A percentile compares a stretch with the other conserved stretches of the same genome.
Evolutionary conservation across 2,113 vertebrate species (phyloP).

Genomic region (Upupa epops): DNA sequence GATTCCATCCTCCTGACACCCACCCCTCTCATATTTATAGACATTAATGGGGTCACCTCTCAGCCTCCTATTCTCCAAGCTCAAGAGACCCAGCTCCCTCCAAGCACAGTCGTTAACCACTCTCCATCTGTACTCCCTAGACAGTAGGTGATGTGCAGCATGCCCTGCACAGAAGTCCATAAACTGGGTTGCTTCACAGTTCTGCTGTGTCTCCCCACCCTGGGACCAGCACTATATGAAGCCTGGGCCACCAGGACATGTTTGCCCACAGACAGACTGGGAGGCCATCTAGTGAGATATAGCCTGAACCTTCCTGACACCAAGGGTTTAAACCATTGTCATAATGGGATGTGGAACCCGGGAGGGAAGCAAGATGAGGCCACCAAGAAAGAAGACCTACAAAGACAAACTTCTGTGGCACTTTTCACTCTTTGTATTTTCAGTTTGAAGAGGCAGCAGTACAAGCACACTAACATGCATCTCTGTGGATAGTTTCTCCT

Average conservation of each 20-base stretch:
- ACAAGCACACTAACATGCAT: not conserved
- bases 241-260: accelerated
- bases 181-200: accelerated
- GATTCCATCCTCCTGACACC: no score
- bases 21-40: no score
- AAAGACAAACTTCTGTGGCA: not conserved
- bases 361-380: not conserved
- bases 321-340: not conserved
- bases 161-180: not conserved
- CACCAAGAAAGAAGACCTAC: not conserved
- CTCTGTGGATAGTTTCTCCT: not conserved
- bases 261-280: not conserved
- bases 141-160: not conserved
- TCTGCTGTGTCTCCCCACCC: not conserved
- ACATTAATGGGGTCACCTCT: no score
- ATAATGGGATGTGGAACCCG: accelerated
- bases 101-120: not conserved
- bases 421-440: not conserved
- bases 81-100: no score
- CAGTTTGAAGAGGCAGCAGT: not conserved
- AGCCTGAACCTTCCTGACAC: not conserved
- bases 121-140: not conserved
- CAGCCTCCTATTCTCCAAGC: no score
- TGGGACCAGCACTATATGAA: accelerated
- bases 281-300: accelerated